Conservation (phyloP, 2,113 vertebrate species). For the Oenanthe melanoleuca region DNA sequence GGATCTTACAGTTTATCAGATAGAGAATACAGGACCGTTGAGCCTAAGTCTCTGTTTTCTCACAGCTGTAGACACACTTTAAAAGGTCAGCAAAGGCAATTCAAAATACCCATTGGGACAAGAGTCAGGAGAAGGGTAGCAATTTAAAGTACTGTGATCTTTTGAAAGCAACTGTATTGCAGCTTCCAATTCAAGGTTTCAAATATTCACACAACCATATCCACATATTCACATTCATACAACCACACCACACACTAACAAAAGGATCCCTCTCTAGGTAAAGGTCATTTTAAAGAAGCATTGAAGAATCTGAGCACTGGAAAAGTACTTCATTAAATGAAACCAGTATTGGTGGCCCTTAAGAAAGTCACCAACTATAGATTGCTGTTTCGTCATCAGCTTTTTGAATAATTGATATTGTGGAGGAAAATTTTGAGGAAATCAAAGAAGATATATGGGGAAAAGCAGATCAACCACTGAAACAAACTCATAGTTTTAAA, state of each 20-base stretch:
- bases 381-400: background rate
- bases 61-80: background rate
- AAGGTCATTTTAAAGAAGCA: background rate
- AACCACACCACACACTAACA: background rate
- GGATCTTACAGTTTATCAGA: background rate
- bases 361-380: background rate
- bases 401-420: background rate
- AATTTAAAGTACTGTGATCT: background rate
- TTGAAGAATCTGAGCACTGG: background rate
- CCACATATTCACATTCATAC: slow-evolving; percentile 62
- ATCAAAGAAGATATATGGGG: background rate
- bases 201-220: slow-evolving; percentile 46
- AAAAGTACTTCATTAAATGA: slow-evolving; percentile 40
- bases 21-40: background rate
- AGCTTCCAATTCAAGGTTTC: slow-evolving; percentile 42
- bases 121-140: background rate
- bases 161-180: background rate
- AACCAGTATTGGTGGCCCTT: background rate
- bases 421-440: background rate
- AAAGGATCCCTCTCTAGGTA: background rate
- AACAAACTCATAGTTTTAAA: background rate
- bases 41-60: background rate
- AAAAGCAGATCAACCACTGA: background rate
- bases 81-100: background rate
- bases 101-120: background rate